Evolutionary conservation across 92 coral and sea anemone species (phyloP), one percentile per base, ranked within the genome.

Genomic region (Porites rus): DNA sequence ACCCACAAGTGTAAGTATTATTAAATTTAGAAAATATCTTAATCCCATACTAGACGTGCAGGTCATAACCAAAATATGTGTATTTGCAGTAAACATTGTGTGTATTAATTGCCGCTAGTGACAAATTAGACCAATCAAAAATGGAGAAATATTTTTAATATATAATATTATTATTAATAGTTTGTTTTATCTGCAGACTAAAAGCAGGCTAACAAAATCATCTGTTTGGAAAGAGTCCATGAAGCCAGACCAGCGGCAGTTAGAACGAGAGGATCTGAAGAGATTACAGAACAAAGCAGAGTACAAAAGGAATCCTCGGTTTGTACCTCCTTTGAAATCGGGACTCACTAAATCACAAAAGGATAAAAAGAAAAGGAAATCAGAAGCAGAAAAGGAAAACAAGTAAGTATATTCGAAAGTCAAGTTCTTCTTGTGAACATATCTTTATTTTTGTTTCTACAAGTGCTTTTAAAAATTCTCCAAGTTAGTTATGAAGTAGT

Each of bases 271-370:
- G 64, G 99, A 93, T 72, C 84, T 97, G 38, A 77, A 89, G 78
- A 95, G 93, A 51, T 75, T 97, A 21, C 93, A 97, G 88, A 94
- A 85, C 76, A 97, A 95, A 77, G 94, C 97, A 81, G 99, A 97
- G 84, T 97, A 97, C 67, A 94, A 93, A 68, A 87, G 98, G 51
- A 97, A 97, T 71, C 99, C 99, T 17, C 94, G 99, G 20, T 95
- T 93, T 95, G 98, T 97, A 10, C 98, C 99, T 17, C 99, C 99
- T 19, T 59, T 90, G 52, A 89, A 86, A 6, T 95, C 98, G 63
- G 95, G 93, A 21, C 96, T 97, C 52, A 93, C 91, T 12, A 94
- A 94, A 86, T 72, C 89, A 46, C 50, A 14, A n/a, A 85, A 77
- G 70, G 83, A 85, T 43, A 92, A 88, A 69, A 91, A 82, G 51